Evolutionary conservation across 2,888 invertebrate genomes (phyloP), one percentile per base, ranked within the genome.

Genomic region (Caenorhabditis wallacei): DNA sequence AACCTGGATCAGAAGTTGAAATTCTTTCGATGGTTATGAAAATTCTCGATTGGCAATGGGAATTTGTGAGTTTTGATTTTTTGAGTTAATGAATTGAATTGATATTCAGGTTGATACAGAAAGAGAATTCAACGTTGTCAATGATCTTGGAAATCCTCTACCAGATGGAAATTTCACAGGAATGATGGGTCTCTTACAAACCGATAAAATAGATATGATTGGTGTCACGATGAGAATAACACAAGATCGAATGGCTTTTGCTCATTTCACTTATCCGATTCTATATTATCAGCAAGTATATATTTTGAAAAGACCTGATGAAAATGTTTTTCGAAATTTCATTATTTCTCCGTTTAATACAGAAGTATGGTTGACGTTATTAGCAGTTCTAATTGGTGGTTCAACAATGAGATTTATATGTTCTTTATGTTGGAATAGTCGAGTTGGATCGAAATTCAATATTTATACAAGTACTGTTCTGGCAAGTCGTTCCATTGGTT

Each of bases 21-120:
- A 87, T 88, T 68, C 79, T 88, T 13, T 56, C 72, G 8, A 84
- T 87, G 74, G 87, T 86, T 18, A 84, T 88, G 88, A 75, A 84
- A n/a, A 72, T 88, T 43, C 59, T 88, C 10, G 85, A 85, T 54
- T 88, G 88, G 88, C 84, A 88, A n/a, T 88, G 87, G 87, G 87
- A 85, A 66, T 61, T 87, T 53, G 86, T 88, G 51, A 46, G 85
- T 72, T 63, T 8, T n/a, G 3, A 18, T 48, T n/a, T 3, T 3
- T 40, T 40, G 13, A 40, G n/a, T 13, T 40, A 5, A 5, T 8
- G 13, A 40, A 10, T 40, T 2, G 2, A 16, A 8, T 13, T 2
- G 3, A 16, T 7, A 16, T 59, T 26, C 18, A 87, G 86, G 74
- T 87, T 1, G 88, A 88, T 48, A 85, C 86, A 4, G 81, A 84